A percentile compares a stretch with the other conserved stretches of the same genome.
phyloP scores from a whole-genome alignment of 2,888 invertebrate species.

The Acrocyrtus sp. region DNA sequence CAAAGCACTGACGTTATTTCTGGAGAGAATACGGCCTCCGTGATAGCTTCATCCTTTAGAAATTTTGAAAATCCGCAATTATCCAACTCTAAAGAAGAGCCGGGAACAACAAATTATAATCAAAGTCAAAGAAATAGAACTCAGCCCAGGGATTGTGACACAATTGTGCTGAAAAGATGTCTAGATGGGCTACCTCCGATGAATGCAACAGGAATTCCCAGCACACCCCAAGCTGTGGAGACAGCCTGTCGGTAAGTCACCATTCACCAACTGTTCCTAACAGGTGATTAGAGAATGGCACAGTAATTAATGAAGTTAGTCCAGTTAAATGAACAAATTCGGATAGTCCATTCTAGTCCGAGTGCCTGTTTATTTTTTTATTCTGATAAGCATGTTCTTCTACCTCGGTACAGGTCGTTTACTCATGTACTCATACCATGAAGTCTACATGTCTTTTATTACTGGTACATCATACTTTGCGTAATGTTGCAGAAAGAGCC shows the following conservation, averaged over 20 bases:
- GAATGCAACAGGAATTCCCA: constrained; percentile 46
- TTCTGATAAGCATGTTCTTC: too few species aligned
- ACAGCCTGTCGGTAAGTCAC: constrained; percentile 52
- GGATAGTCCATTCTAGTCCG: not conserved
- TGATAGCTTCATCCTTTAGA: constrained; percentile 45
- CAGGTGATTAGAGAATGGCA: not conserved
- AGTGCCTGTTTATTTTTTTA: too few species aligned
- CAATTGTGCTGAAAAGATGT: constrained; percentile 21
- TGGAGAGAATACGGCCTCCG: constrained; percentile 22
- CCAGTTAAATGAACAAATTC: not conserved
- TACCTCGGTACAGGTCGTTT: too few species aligned
- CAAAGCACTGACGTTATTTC: constrained; percentile 6
- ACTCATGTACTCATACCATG: too few species aligned
- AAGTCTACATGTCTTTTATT: too few species aligned
- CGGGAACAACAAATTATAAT: not conserved
- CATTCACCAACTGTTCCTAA: not conserved
- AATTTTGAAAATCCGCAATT: constrained; percentile 19
- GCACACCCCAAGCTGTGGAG: constrained; percentile 37
- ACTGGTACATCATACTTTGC: too few species aligned
- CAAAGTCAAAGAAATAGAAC: not conserved
- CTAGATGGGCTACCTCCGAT: constrained; percentile 47
- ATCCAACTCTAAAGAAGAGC: constrained; percentile 17
- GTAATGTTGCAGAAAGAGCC: too few species aligned
- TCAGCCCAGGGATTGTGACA: constrained; percentile 6
- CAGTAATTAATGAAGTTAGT: not conserved